These are phyloP conservation scores for Sebastes schlegelii DNA, from an alignment of 2,113 vertebrate genomes.

Conservation along the genomic window DNA sequence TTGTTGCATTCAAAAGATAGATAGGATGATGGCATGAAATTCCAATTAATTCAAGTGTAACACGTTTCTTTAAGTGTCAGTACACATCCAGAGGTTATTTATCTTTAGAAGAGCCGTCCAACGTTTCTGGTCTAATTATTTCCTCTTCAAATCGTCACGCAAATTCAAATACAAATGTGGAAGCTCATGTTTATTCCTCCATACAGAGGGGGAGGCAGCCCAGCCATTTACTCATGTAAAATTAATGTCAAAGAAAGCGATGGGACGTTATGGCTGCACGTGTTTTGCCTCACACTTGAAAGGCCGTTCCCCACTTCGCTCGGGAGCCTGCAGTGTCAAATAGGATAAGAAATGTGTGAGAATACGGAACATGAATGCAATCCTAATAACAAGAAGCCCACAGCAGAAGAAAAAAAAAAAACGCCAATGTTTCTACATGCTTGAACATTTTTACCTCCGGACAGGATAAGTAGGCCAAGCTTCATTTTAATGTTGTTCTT, in stretches of 20 bases:
- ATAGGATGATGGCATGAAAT: background rate
- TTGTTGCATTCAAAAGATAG: background rate
- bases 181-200: constrained; percentile 64
- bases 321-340: constrained; percentile 69
- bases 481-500: constrained; percentile 64
- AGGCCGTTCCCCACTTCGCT: constrained; percentile 57
- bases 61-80: constrained; percentile 22
- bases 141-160: constrained; percentile 46
- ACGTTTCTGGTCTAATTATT: constrained; percentile 62
- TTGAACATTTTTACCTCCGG: constrained; percentile 66
- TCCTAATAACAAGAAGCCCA: constrained; percentile 65
- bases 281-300: constrained; percentile 67
- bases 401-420: background rate
- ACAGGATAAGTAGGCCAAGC: constrained; percentile 79
- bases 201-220: constrained; percentile 52
- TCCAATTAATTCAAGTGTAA: constrained; percentile 44
- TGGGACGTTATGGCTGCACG: constrained; percentile 70
- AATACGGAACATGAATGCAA: constrained; percentile 55
- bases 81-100: constrained; percentile 34
- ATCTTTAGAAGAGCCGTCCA: constrained; percentile 12
- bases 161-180: constrained; percentile 49
- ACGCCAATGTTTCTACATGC: constrained; percentile 41
- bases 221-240: constrained; percentile 74
- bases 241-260: constrained; percentile 72
- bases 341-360: constrained; percentile 69